Base-by-base conservation (phyloP, 2,113 vertebrate genomes). In the Amia ocellicauda region DNA sequence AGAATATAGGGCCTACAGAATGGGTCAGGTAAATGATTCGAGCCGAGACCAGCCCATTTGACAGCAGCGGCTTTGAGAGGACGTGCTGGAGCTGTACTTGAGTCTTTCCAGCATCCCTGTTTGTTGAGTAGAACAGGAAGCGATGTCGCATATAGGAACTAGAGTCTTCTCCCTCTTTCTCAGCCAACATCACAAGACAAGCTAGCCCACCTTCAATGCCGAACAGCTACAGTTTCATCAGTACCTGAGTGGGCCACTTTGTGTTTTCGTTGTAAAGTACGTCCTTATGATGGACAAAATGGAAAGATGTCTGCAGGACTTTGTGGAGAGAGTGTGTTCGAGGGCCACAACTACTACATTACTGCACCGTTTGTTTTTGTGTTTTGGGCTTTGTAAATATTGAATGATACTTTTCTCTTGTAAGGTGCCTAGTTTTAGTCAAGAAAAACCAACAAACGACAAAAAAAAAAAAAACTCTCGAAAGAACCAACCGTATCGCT, bases 341-440 rank as follows among this genome's bases (percentile, higher is more conserved):
- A 26, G 28, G 28, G 45, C 42, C 42, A 36, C 47, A 52, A 10
- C 7, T 57, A 47, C 26, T 43, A 42, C 11, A 42, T 27, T 23
- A 41, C 42, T 53, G 23, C 49, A 16, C 45, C 22, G 17, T 67
- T 31, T 43, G 14, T 36, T 31, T 55, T 29, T 64, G 29, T 66
- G 4, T 54, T 67, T 26, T 50, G 28, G 47, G 31, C 63, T 73
- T 70, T 82, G 80, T 81, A 80, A 76, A 84, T 79, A 75, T 62
- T 72, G 60, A 71, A 64, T 74, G 72, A 72, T 54, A 67, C 61
- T 56, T 68, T 67, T 47, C 45, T 45, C 56, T 55, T 53, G 58
- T 63, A 26, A 41, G 56, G 60, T 51, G 61, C 61, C 64, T 73
- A 60, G 77, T 77, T 80, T 67, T 45, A 58, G 53, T 54, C 69